Evolutionary conservation across 2,113 vertebrate genomes (phyloP), one percentile per base, ranked within the genome.

Genomic region (Erythrocebus patas): DNA sequence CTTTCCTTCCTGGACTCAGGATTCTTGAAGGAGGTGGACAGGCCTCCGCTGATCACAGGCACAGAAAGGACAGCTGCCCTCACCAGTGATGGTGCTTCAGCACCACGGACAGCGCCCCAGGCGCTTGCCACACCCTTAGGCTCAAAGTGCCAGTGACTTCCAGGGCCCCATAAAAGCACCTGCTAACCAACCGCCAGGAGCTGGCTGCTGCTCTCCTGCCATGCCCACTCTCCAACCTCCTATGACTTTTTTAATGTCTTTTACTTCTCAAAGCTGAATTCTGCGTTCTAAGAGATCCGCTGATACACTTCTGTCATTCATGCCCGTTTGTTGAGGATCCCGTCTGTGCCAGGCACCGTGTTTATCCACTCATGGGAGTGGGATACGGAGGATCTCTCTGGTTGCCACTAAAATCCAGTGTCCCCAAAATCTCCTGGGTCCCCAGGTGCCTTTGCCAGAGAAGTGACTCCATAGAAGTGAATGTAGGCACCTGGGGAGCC

Each of bases 61-160:
- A 1, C 0, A 38, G 17, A n/a, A 0, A 0, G 50, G 76, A 13
- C 18, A 0, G 18, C 38, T 0, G 32, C 48, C 52, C n/a, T 10
- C 0, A 7, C 8, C 61, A 0, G 1, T 2, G 1, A 3, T 0
- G 5, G 12, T 0, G 32, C 1, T 81, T 97, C 97, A 96, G 97
- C 55, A 97, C 98, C 84, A 11, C 0, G 86, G 96, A 97, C 64
- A 97, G 92, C 5, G 5, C 38, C 7, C 72, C 2, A 1, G 5
- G 14, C 2, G 2, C 14, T 2, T 0, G 1, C 12, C 1, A 0
- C 4, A 6, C 0, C 61, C 2, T 3, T 0, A 1, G 13, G 18
- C 38, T 78, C 57, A 40, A 43, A 79, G 57, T 2, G 30, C 73
- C 48, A 2, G 10, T 11, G 18, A 64, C 23, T 50, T 30, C 17